These are phyloP conservation scores for Haplotaxodon microlepis DNA, from an alignment of 2,113 vertebrate species.

Conservation along the genomic window DNA sequence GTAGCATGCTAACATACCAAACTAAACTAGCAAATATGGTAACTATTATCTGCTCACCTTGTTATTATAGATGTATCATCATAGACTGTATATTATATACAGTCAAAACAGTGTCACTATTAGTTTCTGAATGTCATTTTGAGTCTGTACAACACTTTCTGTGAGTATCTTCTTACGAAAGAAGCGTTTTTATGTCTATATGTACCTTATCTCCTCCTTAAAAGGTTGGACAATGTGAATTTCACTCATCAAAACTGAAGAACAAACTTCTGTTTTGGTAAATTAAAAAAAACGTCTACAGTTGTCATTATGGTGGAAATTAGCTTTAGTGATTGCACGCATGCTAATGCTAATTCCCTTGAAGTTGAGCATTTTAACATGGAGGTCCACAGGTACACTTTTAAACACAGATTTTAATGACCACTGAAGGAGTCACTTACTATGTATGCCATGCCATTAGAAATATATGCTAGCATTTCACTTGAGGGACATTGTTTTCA, in stretches of 20 bases:
- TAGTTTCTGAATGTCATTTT: neutral
- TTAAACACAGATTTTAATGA: neutral
- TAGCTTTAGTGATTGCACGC: neutral
- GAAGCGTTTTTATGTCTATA: neutral
- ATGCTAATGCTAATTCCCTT: neutral
- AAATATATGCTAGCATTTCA: neutral
- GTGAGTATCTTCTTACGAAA: neutral
- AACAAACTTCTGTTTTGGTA: neutral
- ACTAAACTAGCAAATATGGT: neutral
- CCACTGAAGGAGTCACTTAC: neutral
- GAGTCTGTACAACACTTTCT: neutral
- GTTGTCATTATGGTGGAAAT: neutral
- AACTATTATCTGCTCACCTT: neutral
- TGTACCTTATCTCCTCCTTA: neutral
- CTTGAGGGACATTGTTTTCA: neutral
- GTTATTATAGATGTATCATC: neutral
- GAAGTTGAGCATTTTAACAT: neutral
- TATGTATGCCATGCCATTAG: neutral
- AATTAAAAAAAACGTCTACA: neutral
- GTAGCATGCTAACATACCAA: neutral
- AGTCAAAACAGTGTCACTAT: neutral
- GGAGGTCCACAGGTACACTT: neutral
- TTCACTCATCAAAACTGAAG: neutral
- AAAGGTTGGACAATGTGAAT: neutral
- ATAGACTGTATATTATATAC: neutral